Conservation (phyloP, 2,113 vertebrate species). For the Psophia crepitans region DNA sequence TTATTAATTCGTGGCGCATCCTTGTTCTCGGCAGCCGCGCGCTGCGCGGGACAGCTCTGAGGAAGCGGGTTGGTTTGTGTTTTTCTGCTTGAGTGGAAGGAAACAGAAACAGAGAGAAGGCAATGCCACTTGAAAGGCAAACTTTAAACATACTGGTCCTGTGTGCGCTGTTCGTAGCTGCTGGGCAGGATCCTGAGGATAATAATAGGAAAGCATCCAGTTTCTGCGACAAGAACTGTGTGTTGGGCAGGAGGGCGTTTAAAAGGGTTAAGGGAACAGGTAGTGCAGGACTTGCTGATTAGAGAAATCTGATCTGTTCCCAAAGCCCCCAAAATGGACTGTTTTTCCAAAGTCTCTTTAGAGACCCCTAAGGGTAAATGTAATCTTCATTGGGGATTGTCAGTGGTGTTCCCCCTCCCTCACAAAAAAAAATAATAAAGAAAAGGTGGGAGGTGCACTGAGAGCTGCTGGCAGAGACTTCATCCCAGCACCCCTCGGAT, state of each 20-base stretch:
- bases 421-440: background rate
- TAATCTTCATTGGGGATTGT: background rate
- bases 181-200: background rate
- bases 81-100: background rate
- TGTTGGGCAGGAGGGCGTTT: background rate
- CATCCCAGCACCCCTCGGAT: accelerated
- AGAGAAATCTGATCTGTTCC: background rate
- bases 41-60: background rate
- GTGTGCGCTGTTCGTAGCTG: background rate
- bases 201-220: background rate
- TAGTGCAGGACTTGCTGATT: background rate
- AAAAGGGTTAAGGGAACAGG: background rate
- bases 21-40: accelerated
- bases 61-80: background rate
- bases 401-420: background rate
- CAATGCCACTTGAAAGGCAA: background rate
- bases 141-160: background rate
- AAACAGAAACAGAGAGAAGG: background rate
- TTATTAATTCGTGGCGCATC: accelerated
- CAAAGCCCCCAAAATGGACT: background rate
- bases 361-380: background rate
- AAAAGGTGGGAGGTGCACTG: background rate
- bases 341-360: background rate
- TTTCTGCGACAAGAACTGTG: background rate
- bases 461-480: background rate